Evolutionary conservation across 37 sponge, comb jelly and placozoan genomes (phyloP).

Genomic region (Chondrosia reniformis): DNA sequence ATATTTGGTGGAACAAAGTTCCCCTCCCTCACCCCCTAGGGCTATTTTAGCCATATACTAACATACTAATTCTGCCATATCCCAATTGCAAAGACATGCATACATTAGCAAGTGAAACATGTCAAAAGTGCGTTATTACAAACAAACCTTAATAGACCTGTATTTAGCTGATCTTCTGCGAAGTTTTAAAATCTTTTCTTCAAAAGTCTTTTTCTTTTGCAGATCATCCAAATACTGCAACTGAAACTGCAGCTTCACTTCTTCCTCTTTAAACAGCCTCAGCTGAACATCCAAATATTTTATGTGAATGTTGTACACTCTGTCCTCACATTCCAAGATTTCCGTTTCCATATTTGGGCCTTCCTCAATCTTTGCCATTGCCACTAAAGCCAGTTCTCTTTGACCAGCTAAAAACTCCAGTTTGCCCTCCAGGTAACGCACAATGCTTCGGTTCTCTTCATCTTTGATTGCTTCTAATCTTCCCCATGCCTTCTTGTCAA

Average conservation of each 20-base stretch:
- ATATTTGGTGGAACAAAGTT: too few relatives aligned
- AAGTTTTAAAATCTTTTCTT: not conserved
- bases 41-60: not conserved
- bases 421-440: slow-evolving; percentile 17
- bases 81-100: not conserved
- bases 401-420: slow-evolving; percentile 28
- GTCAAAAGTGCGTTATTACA: too few relatives aligned
- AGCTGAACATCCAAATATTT: slow-evolving; percentile 29
- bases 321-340: slow-evolving; percentile 15
- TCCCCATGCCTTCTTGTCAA: slow-evolving; percentile 24
- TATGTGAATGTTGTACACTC: slow-evolving; percentile 32
- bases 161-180: slow-evolving; percentile 26
- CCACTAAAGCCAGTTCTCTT: slow-evolving; percentile 35
- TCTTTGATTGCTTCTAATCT: slow-evolving; percentile 19
- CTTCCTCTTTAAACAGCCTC: slow-evolving; percentile 38
- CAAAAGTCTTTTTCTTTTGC: slow-evolving; percentile 4
- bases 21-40: not conserved
- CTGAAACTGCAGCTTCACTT: slow-evolving; percentile 28
- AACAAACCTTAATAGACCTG: slow-evolving; percentile 29
- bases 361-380: slow-evolving; percentile 56
- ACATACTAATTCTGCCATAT: not conserved
- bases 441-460: slow-evolving; percentile 30
- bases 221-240: slow-evolving; percentile 17
- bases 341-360: slow-evolving; percentile 42
- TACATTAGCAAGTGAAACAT: not conserved